Evolutionary conservation across 37 sponge, comb jelly and placozoan species (phyloP).

Genomic region (Halichondria panicea): DNA sequence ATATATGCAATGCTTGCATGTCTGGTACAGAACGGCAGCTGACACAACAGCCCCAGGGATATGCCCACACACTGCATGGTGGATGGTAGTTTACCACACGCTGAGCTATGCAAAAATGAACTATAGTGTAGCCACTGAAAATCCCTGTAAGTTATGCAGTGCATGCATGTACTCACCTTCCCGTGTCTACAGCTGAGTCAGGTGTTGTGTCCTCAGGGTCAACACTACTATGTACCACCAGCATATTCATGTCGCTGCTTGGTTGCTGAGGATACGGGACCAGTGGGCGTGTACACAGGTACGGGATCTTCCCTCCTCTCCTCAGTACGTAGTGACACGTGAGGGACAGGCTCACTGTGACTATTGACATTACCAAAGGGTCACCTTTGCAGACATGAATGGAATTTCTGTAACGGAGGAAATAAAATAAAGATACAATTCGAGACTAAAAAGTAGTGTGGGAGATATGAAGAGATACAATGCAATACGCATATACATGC

Average conservation of each 20-base stretch:
- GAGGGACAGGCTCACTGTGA: constrained; percentile 41
- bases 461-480: neutral
- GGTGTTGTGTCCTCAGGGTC: too few relatives aligned
- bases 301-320: constrained; percentile 15
- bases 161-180: too few relatives aligned
- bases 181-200: too few relatives aligned
- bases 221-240: neutral
- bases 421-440: neutral
- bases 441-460: neutral
- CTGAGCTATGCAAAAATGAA: too few relatives aligned
- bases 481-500: neutral
- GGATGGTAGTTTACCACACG: too few relatives aligned
- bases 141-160: too few relatives aligned
- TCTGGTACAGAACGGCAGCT: too few relatives aligned
- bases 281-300: constrained; percentile 3
- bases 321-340: constrained; percentile 42
- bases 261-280: neutral
- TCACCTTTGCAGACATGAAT: constrained; percentile 89
- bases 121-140: too few relatives aligned
- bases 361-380: constrained; percentile 90
- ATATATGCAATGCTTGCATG: too few relatives aligned
- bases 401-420: constrained; percentile 83
- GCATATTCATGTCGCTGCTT: neutral
- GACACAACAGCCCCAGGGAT: too few relatives aligned
- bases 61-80: too few relatives aligned